phyloP scores from a whole-genome alignment of 2,797 vertebrate species.

The Anisognathus igniventris region DNA sequence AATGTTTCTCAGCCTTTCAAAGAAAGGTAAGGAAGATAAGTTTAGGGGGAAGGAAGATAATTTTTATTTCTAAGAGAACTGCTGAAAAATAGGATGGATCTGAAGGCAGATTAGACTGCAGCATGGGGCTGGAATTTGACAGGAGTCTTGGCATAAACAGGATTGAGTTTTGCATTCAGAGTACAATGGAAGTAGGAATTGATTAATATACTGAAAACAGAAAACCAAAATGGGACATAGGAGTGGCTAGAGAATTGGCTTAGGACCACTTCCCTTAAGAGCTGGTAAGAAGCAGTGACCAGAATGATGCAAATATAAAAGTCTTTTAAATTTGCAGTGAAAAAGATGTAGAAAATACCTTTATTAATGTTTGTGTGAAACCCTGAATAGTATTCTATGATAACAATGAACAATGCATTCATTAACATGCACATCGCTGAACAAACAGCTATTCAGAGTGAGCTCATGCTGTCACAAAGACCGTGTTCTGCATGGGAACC shows the following conservation, averaged over 20 bases:
- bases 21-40: not conserved
- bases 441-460: conserved; percentile 59
- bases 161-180: not conserved
- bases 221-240: not conserved
- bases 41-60: not conserved
- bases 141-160: not conserved
- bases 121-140: not conserved
- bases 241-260: not conserved
- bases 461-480: conserved; percentile 64
- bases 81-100: not conserved
- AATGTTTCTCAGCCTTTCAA: not conserved
- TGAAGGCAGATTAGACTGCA: not conserved
- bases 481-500: conserved; percentile 65
- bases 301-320: not conserved
- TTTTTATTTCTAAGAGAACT: not conserved
- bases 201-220: not conserved
- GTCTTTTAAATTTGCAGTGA: not conserved
- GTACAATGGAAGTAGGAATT: not conserved
- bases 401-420: conserved; percentile 50
- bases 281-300: not conserved
- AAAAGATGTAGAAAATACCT: not conserved
- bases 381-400: not conserved
- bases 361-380: conserved; percentile 36
- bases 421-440: conserved; percentile 62
- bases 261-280: not conserved